Evolutionary conservation across 2,888 invertebrate genomes (phyloP).

Genomic region (Mythimna impura): DNA sequence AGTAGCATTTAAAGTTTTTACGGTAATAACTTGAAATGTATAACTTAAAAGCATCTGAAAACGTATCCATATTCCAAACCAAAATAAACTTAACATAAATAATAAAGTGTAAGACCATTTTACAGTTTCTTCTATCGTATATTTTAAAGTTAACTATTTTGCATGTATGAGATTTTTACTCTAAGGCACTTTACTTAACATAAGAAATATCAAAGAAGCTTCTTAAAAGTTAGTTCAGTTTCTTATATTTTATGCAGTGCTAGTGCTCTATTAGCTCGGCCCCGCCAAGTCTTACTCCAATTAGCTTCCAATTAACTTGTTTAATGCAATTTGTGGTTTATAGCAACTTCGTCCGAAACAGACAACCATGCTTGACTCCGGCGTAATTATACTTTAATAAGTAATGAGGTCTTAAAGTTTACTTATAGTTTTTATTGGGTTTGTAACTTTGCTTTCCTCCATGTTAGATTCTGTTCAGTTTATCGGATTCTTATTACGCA

Average conservation of each 20-base stretch:
- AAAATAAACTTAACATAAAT: too few relatives aligned
- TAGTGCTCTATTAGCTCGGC: background rate
- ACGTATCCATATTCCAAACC: too few relatives aligned
- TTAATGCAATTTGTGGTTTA: slow-evolving; percentile 50
- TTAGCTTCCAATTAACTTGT: slow-evolving; percentile 43
- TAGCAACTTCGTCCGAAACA: slow-evolving; percentile 15
- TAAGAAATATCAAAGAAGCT: background rate
- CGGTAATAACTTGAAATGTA: too few relatives aligned
- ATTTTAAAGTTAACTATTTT: too few relatives aligned
- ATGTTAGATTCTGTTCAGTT: background rate
- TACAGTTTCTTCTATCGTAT: too few relatives aligned
- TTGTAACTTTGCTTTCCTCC: background rate
- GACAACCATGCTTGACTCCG: slow-evolving; percentile 28
- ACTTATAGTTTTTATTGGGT: background rate
- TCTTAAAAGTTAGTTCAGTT: slow-evolving; percentile 1
- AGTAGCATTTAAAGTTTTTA: too few relatives aligned
- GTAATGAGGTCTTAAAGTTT: slow-evolving; percentile 17
- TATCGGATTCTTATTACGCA: background rate
- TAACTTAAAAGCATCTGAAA: too few relatives aligned
- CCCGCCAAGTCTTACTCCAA: slow-evolving; percentile 39
- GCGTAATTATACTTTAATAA: slow-evolving; percentile 33
- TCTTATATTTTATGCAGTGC: slow-evolving; percentile 13
- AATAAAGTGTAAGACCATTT: too few relatives aligned
- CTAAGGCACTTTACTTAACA: too few relatives aligned
- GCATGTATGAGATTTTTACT: too few relatives aligned